Percentiles rank a stretch among this genome's conserved stretches.
Conservation (phyloP, 2,888 invertebrate genomes). For the Orthosia incerta region DNA sequence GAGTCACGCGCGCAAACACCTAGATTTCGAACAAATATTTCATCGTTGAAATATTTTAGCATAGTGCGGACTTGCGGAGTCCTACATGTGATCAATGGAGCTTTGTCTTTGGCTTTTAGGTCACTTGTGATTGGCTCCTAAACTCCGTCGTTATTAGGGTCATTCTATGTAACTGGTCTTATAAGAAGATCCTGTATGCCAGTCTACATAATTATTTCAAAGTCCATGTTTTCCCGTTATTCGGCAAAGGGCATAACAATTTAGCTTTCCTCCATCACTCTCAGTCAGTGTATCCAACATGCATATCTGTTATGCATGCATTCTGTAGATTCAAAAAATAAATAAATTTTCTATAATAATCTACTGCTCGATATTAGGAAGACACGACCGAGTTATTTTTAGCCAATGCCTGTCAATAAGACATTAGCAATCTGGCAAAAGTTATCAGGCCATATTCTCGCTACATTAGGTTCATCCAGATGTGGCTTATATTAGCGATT, state of each 20-base stretch:
- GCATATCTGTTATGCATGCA: too few relatives aligned
- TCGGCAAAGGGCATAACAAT: too few relatives aligned
- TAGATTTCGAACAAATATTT: conserved; percentile 53
- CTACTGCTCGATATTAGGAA: background rate
- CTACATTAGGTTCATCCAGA: conserved; percentile 29
- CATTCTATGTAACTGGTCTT: too few relatives aligned
- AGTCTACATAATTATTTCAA: background rate
- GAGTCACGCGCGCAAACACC: conserved; percentile 52
- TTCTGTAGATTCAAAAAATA: too few relatives aligned
- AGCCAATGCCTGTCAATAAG: conserved; percentile 36
- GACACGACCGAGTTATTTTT: background rate
- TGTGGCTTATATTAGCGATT: conserved; percentile 30
- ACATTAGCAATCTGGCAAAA: conserved; percentile 17
- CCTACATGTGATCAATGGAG: conserved; percentile 3
- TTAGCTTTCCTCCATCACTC: too few relatives aligned
- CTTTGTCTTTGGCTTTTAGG: background rate
- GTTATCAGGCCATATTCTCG: conserved; percentile 30
- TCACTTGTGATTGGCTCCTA: background rate
- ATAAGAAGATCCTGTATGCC: too few relatives aligned
- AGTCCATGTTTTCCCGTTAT: too few relatives aligned
- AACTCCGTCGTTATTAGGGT: too few relatives aligned
- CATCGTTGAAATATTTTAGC: conserved; percentile 37
- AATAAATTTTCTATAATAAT: background rate
- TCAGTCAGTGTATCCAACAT: too few relatives aligned
- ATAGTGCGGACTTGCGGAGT: conserved; percentile 24